Evolutionary conservation across 1,140 invertebrate genomes (phyloP).

Genomic region (Adelges cooleyi): DNA sequence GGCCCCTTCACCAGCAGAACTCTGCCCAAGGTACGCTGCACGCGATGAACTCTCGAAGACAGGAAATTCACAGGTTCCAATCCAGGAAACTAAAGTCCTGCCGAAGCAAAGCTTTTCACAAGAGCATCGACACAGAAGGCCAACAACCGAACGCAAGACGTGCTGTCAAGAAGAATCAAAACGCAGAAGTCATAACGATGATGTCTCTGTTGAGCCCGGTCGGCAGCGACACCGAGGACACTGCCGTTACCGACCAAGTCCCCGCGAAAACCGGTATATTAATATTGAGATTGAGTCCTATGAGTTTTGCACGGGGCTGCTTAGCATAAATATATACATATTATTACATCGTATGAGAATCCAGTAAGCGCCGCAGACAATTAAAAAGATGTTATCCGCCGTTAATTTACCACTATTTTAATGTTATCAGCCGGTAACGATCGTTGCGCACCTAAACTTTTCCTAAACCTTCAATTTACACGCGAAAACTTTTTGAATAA

Average conservation of each 20-base stretch:
- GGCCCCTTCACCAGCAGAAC: background rate
- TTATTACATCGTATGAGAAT: too few relatives aligned
- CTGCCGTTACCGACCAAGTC: background rate
- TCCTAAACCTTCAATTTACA: too few relatives aligned
- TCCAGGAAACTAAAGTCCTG: slow-evolving; percentile 20
- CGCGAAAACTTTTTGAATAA: too few relatives aligned
- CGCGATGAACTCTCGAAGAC: too few relatives aligned
- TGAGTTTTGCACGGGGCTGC: too few relatives aligned
- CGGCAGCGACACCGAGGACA: slow-evolving; percentile 25
- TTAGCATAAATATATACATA: too few relatives aligned
- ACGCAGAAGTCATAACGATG: slow-evolving; percentile 31
- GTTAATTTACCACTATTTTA: too few relatives aligned
- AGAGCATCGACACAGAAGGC: slow-evolving; percentile 21
- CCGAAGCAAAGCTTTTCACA: slow-evolving; percentile 28
- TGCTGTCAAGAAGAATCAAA: slow-evolving; percentile 13
- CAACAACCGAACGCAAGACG: background rate
- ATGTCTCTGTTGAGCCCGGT: slow-evolving; percentile 31
- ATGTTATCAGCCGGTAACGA: too few relatives aligned
- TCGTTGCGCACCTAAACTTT: too few relatives aligned
- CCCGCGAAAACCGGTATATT: slow-evolving; percentile 12
- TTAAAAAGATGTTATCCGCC: too few relatives aligned
- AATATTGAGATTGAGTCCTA: too few relatives aligned
- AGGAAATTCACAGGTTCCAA: background rate
- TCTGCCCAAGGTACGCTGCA: background rate
- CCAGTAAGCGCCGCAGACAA: too few relatives aligned